phyloP scores from a whole-genome alignment of 2,797 vertebrate species.

The Taenioides sp. region DNA sequence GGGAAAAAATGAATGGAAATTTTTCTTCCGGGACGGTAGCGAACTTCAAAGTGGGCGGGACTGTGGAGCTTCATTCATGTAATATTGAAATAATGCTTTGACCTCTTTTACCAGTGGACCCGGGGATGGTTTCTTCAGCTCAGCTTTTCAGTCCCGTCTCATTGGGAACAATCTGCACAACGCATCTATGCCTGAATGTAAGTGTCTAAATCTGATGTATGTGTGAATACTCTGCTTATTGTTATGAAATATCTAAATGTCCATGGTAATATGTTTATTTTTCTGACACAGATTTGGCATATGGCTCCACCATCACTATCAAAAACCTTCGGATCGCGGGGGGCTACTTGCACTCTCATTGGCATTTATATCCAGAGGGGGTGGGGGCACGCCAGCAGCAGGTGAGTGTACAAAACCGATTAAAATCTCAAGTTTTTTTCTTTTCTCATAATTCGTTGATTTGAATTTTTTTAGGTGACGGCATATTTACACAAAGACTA shows the following conservation, averaged over 20 bases:
- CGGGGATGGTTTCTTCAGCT: slow-evolving; percentile 98
- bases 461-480: slow-evolving; percentile 80
- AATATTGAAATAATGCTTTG: not conserved
- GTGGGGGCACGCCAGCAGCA: slow-evolving; percentile 91
- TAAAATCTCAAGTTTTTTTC: not conserved
- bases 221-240: slow-evolving; percentile 75
- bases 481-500: slow-evolving; percentile 95
- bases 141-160: slow-evolving; percentile 94
- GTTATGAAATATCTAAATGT: not conserved
- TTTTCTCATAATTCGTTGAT: not conserved
- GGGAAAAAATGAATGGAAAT: too few relatives aligned
- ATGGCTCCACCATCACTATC: slow-evolving; percentile 90
- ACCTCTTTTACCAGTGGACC: slow-evolving; percentile 81
- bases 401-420: slow-evolving; percentile 67
- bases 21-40: too few relatives aligned
- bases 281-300: slow-evolving; percentile 84
- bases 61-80: too few relatives aligned
- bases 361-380: slow-evolving; percentile 95
- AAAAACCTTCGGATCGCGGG: slow-evolving; percentile 94
- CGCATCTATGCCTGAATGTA: slow-evolving; percentile 87
- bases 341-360: slow-evolving; percentile 96
- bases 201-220: too few relatives aligned
- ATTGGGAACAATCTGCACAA: slow-evolving; percentile 96
- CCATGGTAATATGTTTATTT: not conserved
- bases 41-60: too few relatives aligned